Evolutionary conservation across 2,888 invertebrate species (phyloP), one percentile per base, ranked within the genome.

Genomic region (Clepsis dumicolana): DNA sequence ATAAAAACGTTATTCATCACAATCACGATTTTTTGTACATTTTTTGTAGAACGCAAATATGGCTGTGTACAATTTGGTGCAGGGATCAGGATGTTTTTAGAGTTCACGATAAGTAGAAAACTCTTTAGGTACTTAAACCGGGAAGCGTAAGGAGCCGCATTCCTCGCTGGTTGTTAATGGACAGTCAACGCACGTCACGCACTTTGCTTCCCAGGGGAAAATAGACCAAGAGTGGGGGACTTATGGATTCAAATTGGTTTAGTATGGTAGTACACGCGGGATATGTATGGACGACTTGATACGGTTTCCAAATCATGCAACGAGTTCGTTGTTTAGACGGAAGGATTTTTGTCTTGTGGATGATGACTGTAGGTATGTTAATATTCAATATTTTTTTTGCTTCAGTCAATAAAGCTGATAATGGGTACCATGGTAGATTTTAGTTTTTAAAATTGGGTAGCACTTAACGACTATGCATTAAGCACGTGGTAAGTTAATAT

Each of bases 121-220:
- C 18, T 21, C 10, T 48, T 48, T 25, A 52, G 10, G 25, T 50
- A 24, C 8, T 57, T 3, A 5, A 41, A 53, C 14, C 14, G 12
- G 21, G 25, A 27, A 25, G 18, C 21, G 24, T 29, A 21, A 24
- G 29, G 29, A 44, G 56, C 48, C 32, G 52, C 65, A 65, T 65
- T 59, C 65, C 52, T 53, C 52, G n/a, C 52, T 41, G 77, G 75
- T 74, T 72, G 74, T 52, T 56, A 72, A 67, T 64, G 65, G 62
- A 41, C 16, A 53, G 63, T 18, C 38, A 50, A 27, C 52, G 63
- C 29, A 24, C 44, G 62, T 65, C 60, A 70, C 57, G 38, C 57
- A 57, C 38, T 24, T 0, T 38, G 24, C 41, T 16, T 44, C 29
- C 8, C 64, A 18, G 21, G 18, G 41, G 27, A 32, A 64, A 54